These are phyloP conservation scores for Chloroclystis v-ata DNA, from an alignment of 2,888 invertebrate species.

Conservation along the genomic window DNA sequence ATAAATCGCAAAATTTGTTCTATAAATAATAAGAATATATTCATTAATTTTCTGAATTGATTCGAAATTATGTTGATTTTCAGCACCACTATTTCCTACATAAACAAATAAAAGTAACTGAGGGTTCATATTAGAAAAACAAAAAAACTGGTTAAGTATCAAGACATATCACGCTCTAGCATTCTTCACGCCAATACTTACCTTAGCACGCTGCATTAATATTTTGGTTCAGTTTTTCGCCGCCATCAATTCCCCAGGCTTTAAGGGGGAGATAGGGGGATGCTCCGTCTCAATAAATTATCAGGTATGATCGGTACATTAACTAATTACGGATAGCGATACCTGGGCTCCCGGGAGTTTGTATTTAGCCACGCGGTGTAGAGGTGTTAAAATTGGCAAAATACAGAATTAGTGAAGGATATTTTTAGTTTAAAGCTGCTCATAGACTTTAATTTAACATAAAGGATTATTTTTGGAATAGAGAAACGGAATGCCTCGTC, in stretches of 20 bases:
- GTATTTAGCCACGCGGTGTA: neutral
- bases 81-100: no score
- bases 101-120: no score
- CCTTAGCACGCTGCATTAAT: slow-evolving; percentile 71
- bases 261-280: slow-evolving; percentile 42
- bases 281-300: slow-evolving; percentile 77
- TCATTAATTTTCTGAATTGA: no score
- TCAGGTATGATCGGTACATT: slow-evolving; percentile 73
- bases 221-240: slow-evolving; percentile 77
- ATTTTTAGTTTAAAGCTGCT: no score
- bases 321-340: slow-evolving; percentile 75
- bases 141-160: slow-evolving; percentile 33
- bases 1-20: no score
- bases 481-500: no score
- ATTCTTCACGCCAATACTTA: slow-evolving; percentile 62
- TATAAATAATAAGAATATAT: no score
- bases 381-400: slow-evolving; percentile 11
- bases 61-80: no score
- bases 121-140: no score
- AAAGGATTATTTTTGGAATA: no score
- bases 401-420: no score
- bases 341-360: slow-evolving; percentile 38
- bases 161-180: slow-evolving; percentile 32
- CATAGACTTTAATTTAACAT: no score
- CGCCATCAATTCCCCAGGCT: slow-evolving; percentile 66